A percentile compares a stretch with the other conserved stretches of the same genome.
These are phyloP conservation scores for Eupithecia subumbrata DNA, from an alignment of 2,888 invertebrate species.

Conservation along the genomic window DNA sequence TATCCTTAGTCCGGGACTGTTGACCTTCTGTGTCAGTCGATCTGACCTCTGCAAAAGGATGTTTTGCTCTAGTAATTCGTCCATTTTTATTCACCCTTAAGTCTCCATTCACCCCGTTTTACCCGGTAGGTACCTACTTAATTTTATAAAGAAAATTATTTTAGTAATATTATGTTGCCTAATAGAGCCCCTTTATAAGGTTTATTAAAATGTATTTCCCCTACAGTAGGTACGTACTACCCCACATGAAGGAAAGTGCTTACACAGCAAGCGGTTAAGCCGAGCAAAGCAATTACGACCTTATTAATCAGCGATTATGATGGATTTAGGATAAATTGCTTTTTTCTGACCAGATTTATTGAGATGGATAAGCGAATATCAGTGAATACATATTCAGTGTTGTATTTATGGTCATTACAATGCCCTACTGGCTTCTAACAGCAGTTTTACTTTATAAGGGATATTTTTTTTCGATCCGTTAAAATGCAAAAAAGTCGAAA, in stretches of 20 bases:
- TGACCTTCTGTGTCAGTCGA: too few species aligned
- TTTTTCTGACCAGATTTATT: conserved; percentile 22
- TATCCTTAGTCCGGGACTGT: too few species aligned
- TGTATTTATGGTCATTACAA: background rate
- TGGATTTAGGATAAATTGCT: conserved; percentile 42
- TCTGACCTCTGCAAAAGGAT: too few species aligned
- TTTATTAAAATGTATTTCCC: conserved; percentile 10
- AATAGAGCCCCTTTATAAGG: background rate
- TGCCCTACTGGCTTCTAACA: background rate
- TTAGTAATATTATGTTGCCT: background rate
- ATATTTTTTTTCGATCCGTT: too few species aligned
- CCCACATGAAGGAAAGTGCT: conserved; percentile 35
- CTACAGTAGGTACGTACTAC: conserved; percentile 31
- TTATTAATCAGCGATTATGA: conserved; percentile 47
- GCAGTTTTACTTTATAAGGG: background rate
- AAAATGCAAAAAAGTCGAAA: too few species aligned
- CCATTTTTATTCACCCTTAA: too few species aligned
- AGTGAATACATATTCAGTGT: background rate
- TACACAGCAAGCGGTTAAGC: conserved; percentile 49
- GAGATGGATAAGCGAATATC: background rate
- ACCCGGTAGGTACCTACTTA: too few species aligned
- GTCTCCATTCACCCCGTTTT: too few species aligned
- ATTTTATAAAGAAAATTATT: background rate
- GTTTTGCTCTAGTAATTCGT: too few species aligned
- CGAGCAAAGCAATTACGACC: conserved; percentile 50